These are phyloP conservation scores for Salarias fasciatus DNA, from an alignment of 2,797 vertebrate species.

Conservation along the genomic window DNA sequence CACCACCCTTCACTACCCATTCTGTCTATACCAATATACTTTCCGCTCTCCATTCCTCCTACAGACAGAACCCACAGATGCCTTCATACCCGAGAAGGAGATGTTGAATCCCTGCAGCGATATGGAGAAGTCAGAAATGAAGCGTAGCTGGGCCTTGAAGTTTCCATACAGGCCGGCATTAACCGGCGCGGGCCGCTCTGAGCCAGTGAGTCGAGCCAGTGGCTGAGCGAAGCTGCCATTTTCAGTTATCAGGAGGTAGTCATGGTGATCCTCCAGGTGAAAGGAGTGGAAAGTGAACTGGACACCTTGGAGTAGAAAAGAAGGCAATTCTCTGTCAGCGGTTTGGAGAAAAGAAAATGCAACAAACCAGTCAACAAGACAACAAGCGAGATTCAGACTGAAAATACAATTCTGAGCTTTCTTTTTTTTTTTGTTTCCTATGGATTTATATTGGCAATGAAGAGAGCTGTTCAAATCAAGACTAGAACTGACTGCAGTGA, in stretches of 20 bases:
- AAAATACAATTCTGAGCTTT: too few relatives aligned
- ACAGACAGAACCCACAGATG: constrained; percentile 29
- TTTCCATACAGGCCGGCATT: constrained; percentile 84
- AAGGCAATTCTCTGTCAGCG: background rate
- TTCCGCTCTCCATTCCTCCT: background rate
- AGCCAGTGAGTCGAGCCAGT: constrained; percentile 83
- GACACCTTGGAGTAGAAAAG: constrained; percentile 73
- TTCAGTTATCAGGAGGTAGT: constrained; percentile 86
- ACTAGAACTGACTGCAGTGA: background rate
- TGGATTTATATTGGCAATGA: too few relatives aligned
- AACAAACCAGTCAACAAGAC: too few relatives aligned
- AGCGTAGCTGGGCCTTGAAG: constrained; percentile 85
- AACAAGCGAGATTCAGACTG: too few relatives aligned
- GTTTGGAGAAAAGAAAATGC: too few relatives aligned
- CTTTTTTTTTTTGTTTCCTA: too few relatives aligned
- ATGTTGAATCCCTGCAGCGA: constrained; percentile 86
- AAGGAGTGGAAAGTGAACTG: constrained; percentile 85
- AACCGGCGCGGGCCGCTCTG: constrained; percentile 74
- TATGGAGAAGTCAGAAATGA: constrained; percentile 87
- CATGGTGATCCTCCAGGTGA: constrained; percentile 86
- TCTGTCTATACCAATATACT: background rate
- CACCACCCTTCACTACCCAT: constrained; percentile 3
- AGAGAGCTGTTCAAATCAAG: background rate
- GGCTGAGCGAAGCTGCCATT: constrained; percentile 83
- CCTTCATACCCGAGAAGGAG: constrained; percentile 78